Conservation (phyloP, 2,888 invertebrate species). For the Lochmaea crataegi region DNA sequence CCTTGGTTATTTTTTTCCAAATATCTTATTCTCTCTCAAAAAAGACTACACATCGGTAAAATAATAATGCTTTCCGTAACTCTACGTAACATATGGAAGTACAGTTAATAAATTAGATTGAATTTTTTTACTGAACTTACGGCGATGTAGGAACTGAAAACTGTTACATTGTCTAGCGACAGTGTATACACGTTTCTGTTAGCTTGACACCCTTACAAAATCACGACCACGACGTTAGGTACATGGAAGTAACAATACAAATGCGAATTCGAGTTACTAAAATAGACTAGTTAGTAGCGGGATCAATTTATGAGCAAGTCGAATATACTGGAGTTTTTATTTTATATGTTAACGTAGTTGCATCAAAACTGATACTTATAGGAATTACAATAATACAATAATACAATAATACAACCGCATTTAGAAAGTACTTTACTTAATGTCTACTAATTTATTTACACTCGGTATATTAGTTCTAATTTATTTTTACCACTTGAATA, state of each 20-base stretch:
- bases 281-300: not conserved
- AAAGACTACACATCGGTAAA: not conserved
- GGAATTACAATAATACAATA: no score
- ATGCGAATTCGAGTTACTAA: not conserved
- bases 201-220: slow-evolving; percentile 21
- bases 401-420: no score
- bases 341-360: no score
- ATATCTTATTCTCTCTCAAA: not conserved
- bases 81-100: not conserved
- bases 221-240: slow-evolving; percentile 13
- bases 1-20: not conserved
- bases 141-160: slow-evolving; percentile 19
- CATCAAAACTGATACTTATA: no score
- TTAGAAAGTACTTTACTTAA: no score
- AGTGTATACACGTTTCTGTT: slow-evolving; percentile 18
- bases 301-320: not conserved
- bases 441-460: no score
- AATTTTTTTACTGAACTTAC: not conserved
- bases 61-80: not conserved
- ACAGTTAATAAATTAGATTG: not conserved
- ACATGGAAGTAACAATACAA: slow-evolving; percentile 12
- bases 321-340: no score
- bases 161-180: slow-evolving; percentile 14
- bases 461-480: no score
- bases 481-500: no score